Evolutionary conservation across 1,140 invertebrate genomes (phyloP), one percentile per base, ranked within the genome.

Genomic region (Plodia interpunctella): DNA sequence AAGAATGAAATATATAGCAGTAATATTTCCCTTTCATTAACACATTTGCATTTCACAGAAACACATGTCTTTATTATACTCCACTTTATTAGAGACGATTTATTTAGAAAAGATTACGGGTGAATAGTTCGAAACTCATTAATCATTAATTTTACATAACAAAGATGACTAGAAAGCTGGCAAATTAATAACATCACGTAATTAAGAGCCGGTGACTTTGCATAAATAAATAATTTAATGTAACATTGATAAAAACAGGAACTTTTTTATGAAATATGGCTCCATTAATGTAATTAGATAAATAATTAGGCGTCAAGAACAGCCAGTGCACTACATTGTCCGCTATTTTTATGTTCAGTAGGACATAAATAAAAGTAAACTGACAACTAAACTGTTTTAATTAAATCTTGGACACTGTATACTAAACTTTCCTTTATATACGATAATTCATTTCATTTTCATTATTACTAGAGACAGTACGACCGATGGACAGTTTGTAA

Each of bases 131-230:
- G 21, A 3, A 21, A 25, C 0, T 25, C 21, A 53, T 55, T 58
- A 72, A 65, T 66, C 61, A 60, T 67, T 60, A 56, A 65, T 61
- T 54, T 70, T 69, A 67, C 51, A 57, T 67, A 72, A 72, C 60
- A n/a, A 49, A 32, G 13, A 20, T 54, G 35, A 60, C 69, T 76
- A 75, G 70, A 77, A 77, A 77, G 70, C 63, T 62, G 49, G 62
- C 60, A 55, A 72, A 72, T 74, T 70, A 75, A 73, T 68, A 66
- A 55, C 59, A 74, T 72, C 72, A 65, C 67, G 68, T 75, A 74
- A 74, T 72, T 78, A 74, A 72, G 61, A 66, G 57, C 5, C 57
- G 62, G 68, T 79, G 74, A 76, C 72, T 75, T 19, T 35, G 70
- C 69, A 70, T 20, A 28, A 66, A 59, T 60, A 56, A 52, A 60